phyloP scores from a whole-genome alignment of 1,140 invertebrate genomes.

The Pectinophora gossypiella region DNA sequence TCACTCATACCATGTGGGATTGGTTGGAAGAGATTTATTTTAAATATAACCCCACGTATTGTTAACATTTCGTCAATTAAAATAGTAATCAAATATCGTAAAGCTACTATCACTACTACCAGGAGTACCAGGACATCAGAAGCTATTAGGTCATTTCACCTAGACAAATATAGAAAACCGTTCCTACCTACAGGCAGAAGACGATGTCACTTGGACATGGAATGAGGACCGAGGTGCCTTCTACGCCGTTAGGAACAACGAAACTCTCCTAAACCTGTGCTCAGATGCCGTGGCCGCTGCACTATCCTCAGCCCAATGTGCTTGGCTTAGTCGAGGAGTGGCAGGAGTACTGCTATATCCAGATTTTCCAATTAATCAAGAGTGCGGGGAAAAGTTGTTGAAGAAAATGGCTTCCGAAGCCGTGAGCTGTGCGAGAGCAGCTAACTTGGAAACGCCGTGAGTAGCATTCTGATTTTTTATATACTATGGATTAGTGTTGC shows the following conservation, averaged over 20 bases:
- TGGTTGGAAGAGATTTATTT: too few species aligned
- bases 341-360: slow-evolving; percentile 44
- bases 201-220: slow-evolving; percentile 34
- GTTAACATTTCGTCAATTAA: too few species aligned
- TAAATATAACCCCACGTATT: too few species aligned
- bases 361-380: slow-evolving; percentile 30
- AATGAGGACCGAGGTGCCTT: slow-evolving; percentile 36
- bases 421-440: slow-evolving; percentile 35
- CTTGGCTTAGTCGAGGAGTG: slow-evolving; percentile 49
- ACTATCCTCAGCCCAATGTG: slow-evolving; percentile 39
- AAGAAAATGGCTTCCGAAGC: slow-evolving; percentile 39
- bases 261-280: slow-evolving; percentile 51
- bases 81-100: too few species aligned
- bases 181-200: not conserved
- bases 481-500: too few species aligned
- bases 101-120: too few species aligned
- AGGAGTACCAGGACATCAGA: too few species aligned
- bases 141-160: too few species aligned
- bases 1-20: too few species aligned
- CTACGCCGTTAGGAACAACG: slow-evolving; percentile 32
- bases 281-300: slow-evolving; percentile 34
- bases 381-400: slow-evolving; percentile 42
- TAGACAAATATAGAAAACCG: too few species aligned
- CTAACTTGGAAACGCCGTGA: slow-evolving; percentile 48
- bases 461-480: too few species aligned